Conservation (phyloP, 2,888 invertebrate genomes). For the Phaedon cochleariae region DNA sequence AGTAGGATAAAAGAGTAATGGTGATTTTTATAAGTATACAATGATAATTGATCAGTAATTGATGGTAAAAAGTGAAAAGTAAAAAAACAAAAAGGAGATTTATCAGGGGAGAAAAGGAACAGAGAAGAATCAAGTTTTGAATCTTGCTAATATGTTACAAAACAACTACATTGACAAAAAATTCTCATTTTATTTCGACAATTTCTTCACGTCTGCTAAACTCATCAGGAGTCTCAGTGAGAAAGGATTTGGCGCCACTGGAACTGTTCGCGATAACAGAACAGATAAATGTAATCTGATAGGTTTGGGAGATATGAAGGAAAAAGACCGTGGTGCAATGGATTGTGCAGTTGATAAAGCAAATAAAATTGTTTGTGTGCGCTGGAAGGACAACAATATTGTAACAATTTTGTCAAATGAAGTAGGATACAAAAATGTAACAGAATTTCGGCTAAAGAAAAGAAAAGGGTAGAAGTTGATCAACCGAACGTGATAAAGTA, state of each 20-base stretch:
- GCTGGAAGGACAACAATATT: slow-evolving; percentile 25
- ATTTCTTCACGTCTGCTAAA: slow-evolving; percentile 6
- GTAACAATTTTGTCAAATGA: slow-evolving; percentile 25
- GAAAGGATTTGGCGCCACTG: slow-evolving; percentile 10
- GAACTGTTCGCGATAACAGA: slow-evolving; percentile 15
- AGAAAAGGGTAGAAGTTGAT: slow-evolving; percentile 8
- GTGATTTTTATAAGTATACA: too few relatives aligned
- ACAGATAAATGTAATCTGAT: slow-evolving; percentile 12
- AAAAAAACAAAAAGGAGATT: too few relatives aligned
- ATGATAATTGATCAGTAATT: too few relatives aligned
- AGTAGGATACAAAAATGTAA: slow-evolving; percentile 13
- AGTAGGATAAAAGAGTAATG: too few relatives aligned
- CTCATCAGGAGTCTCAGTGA: not conserved
- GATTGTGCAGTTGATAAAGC: slow-evolving; percentile 13
- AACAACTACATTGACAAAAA: too few relatives aligned
- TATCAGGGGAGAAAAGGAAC: too few relatives aligned
- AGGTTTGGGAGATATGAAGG: slow-evolving; percentile 3
- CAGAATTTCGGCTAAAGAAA: slow-evolving; percentile 20
- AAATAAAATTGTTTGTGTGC: slow-evolving; percentile 14
- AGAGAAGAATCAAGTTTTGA: too few relatives aligned
- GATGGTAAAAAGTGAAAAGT: too few relatives aligned
- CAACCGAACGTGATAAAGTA: slow-evolving; percentile 9
- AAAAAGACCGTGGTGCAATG: slow-evolving; percentile 3
- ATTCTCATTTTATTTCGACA: slow-evolving; percentile 8
- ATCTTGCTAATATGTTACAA: too few relatives aligned